These are phyloP conservation scores for Drosophila prosaltans DNA, from an alignment of 1,140 invertebrate species.

Conservation along the genomic window DNA sequence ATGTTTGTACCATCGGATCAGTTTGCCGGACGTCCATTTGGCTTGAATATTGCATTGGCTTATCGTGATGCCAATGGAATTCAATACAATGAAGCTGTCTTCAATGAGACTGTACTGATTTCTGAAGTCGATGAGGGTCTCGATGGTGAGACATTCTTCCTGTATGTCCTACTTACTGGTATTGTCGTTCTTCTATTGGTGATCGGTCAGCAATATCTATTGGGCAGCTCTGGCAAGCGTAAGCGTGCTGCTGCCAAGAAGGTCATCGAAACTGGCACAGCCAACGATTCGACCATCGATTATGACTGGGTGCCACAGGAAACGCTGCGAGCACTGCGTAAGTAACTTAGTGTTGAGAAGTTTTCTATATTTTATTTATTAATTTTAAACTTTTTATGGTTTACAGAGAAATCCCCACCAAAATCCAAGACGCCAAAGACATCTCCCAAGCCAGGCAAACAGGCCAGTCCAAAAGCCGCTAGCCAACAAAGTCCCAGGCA, in stretches of 20 bases:
- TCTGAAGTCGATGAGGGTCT: slow-evolving; percentile 98
- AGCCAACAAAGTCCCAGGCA: slow-evolving; percentile 87
- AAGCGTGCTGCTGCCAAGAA: slow-evolving; percentile 86
- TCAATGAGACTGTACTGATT: slow-evolving; percentile 99
- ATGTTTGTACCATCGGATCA: slow-evolving; percentile 97
- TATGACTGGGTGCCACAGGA: slow-evolving; percentile 99
- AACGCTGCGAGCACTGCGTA: slow-evolving; percentile 91
- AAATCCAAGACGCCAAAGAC: slow-evolving; percentile 83
- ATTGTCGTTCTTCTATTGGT: slow-evolving; percentile 94
- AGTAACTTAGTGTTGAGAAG: slow-evolving; percentile 83
- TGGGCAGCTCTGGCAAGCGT: slow-evolving; percentile 86
- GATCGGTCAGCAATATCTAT: slow-evolving; percentile 94
- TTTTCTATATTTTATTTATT: not conserved
- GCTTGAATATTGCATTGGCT: slow-evolving; percentile 95
- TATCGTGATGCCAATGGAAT: slow-evolving; percentile 92
- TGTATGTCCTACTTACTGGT: slow-evolving; percentile 97
- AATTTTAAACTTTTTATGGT: slow-evolving; percentile 52
- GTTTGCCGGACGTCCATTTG: slow-evolving; percentile 97
- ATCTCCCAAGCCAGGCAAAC: slow-evolving; percentile 83
- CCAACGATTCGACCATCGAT: slow-evolving; percentile 96
- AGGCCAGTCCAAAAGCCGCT: slow-evolving; percentile 83
- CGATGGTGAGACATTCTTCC: slow-evolving; percentile 99
- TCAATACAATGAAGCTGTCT: slow-evolving; percentile 94
- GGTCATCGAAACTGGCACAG: slow-evolving; percentile 90
- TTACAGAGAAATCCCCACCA: slow-evolving; percentile 86